Conservation (phyloP, 2,888 invertebrate genomes). For the Pyrochroa serraticornis region DNA sequence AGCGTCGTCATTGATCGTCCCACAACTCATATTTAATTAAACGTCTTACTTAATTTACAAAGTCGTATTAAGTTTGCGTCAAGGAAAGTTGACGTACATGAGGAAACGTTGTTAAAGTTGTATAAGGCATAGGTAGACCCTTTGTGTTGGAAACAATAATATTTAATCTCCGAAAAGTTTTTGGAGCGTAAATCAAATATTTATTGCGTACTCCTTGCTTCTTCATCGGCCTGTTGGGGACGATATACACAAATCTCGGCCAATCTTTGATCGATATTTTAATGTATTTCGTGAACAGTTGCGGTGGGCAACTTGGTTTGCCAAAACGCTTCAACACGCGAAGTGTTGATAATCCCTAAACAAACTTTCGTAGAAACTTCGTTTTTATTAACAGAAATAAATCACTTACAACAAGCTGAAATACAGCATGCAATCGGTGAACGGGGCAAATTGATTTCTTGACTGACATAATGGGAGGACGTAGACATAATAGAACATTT, state of each 20-base stretch:
- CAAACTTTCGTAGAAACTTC: conserved; percentile 14
- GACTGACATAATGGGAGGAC: not conserved
- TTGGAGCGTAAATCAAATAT: not conserved
- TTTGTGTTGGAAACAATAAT: too few species aligned
- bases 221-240: not conserved
- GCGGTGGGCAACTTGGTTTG: conserved; percentile 2
- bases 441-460: not conserved
- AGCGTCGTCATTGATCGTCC: too few species aligned
- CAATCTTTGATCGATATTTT: conserved; percentile 15
- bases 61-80: too few species aligned
- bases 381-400: conserved; percentile 21
- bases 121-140: too few species aligned
- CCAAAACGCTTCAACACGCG: conserved; percentile 15
- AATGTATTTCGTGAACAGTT: conserved; percentile 12
- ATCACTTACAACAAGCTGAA: conserved; percentile 8
- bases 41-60: too few species aligned
- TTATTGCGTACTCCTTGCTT: not conserved
- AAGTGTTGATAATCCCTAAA: conserved; percentile 14
- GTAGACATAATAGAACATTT: not conserved
- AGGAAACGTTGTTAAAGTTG: too few species aligned
- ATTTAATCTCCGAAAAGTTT: not conserved
- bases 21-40: too few species aligned
- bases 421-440: not conserved
- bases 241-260: not conserved
- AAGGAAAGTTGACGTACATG: too few species aligned